Evolutionary conservation across 92 coral and sea anemone genomes (phyloP).

Genomic region (Ricordea florida): DNA sequence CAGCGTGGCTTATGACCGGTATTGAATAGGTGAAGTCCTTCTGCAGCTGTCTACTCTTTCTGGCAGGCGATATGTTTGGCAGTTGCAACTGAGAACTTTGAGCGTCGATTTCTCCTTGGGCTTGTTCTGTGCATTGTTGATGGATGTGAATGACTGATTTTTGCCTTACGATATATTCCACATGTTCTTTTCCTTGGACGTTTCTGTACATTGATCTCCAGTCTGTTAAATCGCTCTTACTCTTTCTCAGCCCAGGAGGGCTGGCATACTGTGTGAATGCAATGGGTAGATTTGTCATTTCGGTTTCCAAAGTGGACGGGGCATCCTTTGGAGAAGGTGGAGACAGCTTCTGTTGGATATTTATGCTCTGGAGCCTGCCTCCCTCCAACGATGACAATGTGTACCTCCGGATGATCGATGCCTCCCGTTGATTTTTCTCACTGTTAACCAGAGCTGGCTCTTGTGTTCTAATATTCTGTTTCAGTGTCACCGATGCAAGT

Average conservation of each 20-base stretch:
- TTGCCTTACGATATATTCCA: background rate
- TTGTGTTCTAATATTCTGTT: slow-evolving; percentile 1
- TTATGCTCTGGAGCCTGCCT: slow-evolving; percentile 2
- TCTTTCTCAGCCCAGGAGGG: slow-evolving; percentile 49
- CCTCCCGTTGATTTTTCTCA: slow-evolving; percentile 2
- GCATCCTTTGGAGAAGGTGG: too few species aligned
- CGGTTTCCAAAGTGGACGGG: too few species aligned
- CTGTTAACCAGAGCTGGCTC: background rate
- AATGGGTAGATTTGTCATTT: background rate
- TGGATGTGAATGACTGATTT: background rate
- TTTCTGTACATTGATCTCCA: slow-evolving; percentile 23
- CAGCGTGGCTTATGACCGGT: background rate
- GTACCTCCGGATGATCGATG: slow-evolving; percentile 12
- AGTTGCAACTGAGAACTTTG: slow-evolving; percentile 13
- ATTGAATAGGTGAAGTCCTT: background rate
- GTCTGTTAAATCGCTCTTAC: slow-evolving; percentile 33
- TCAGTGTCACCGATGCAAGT: background rate
- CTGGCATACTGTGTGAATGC: background rate
- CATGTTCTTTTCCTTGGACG: slow-evolving; percentile 2
- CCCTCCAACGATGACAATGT: slow-evolving; percentile 39
- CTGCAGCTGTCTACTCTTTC: slow-evolving; percentile 6
- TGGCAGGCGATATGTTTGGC: slow-evolving; percentile 32
- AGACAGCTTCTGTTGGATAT: background rate
- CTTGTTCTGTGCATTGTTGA: background rate
- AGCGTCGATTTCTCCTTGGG: slow-evolving; percentile 2